These are phyloP conservation scores for Pycnomerus fuliginosus DNA, from an alignment of 2,888 invertebrate species.

Conservation along the genomic window DNA sequence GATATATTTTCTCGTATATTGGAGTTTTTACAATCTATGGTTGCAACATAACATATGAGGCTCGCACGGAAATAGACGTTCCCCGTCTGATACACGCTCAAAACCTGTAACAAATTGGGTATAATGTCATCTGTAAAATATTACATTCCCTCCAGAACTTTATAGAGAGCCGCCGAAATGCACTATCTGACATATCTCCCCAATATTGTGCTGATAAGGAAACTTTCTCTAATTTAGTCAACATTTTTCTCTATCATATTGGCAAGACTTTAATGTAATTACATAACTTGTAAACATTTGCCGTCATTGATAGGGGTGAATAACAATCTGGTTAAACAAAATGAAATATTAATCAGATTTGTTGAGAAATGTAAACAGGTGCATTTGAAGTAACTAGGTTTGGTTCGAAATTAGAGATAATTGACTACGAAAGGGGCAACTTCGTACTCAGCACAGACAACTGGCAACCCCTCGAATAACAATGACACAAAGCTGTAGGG, in stretches of 20 bases:
- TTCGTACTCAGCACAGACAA: background rate
- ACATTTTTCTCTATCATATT: constrained; percentile 15
- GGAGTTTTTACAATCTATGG: constrained; percentile 33
- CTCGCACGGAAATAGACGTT: constrained; percentile 28
- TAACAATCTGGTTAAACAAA: constrained; percentile 16
- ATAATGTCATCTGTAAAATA: constrained; percentile 42
- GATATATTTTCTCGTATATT: constrained; percentile 35
- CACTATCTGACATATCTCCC: constrained; percentile 1
- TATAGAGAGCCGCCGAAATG: constrained; percentile 29
- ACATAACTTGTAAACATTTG: constrained; percentile 16
- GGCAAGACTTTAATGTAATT: no score
- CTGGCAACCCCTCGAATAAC: no score
- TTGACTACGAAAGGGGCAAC: constrained; percentile 3
- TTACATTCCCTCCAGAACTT: constrained; percentile 34
- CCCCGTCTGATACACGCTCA: constrained; percentile 29
- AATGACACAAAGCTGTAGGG: no score
- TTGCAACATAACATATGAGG: constrained; percentile 32
- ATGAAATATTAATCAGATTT: constrained; percentile 20
- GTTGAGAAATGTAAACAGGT: constrained; percentile 18
- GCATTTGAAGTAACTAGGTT: constrained; percentile 4
- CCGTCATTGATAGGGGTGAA: constrained; percentile 20
- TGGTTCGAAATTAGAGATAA: constrained; percentile 6
- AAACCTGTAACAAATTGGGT: constrained; percentile 40
- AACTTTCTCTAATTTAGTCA: constrained; percentile 17
- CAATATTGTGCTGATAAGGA: constrained; percentile 5